Base-by-base conservation (phyloP, 2,888 invertebrate species). In the Lingula anatina region DNA sequence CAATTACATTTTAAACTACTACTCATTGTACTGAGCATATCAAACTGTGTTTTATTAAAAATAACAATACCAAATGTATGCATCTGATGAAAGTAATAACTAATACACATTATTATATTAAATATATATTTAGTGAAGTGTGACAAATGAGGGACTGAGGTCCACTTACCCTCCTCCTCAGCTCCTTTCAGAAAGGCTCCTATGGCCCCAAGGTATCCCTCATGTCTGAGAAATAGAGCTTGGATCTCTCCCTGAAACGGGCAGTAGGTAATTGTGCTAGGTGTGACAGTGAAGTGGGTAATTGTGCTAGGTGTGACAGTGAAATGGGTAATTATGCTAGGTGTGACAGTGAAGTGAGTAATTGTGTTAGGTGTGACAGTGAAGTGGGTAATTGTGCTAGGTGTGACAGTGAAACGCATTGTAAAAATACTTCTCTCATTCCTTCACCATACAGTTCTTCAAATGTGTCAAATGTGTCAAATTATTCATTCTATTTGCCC, bases 141-240 rank as follows among this genome's bases (percentile, higher is more conserved):
- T n/a, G n/a, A n/a, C n/a, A n/a, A n/a, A n/a, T n/a, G n/a, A n/a
- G n/a, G n/a, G n/a, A n/a, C n/a, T n/a, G n/a, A n/a, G n/a, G n/a
- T n/a, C n/a, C 15, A 9, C 31, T 9, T 31, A 31, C 31, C 78
- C 51, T 82, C 80, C 60, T 83, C 83, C 59, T 84, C 83, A 25
- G 83, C 81, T 4, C 84, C 84, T 60, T 83, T 83, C 1, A 86
- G 73, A 75, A 86, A 86, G 21, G 85, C 86, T 15, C 86, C 86
- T 51, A 86, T 84, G 1, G 85, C 85, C 38, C 85, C 84, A 24
- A 86, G 76, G 63, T 86, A 86, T 3, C 85, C 86, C 75, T 86
- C 86, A 69, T 86, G 86, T 12, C 86, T 78, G 25, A 86, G 77
- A 71, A 86, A 86, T 51, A 85, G 74, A 2, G 85, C 83, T 60